Percentiles rank a stretch among this genome's conserved stretches.
These are phyloP conservation scores for Aphyosemion australe DNA, from an alignment of 2,113 vertebrate species.

Conservation along the genomic window DNA sequence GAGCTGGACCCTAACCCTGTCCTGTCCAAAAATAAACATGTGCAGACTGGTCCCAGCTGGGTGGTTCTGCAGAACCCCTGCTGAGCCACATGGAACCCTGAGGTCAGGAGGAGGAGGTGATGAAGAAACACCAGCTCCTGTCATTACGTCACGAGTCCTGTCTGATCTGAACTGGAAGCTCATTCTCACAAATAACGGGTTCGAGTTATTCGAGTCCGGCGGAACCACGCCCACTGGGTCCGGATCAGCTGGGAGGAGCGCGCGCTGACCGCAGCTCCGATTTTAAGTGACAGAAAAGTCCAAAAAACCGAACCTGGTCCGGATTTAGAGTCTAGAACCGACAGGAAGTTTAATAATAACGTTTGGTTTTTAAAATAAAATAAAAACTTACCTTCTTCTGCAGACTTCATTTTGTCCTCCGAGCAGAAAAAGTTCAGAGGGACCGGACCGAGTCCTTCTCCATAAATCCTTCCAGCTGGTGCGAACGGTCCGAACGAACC, in stretches of 20 bases:
- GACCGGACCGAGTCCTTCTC: slow-evolving; percentile 41
- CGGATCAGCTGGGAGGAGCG: slow-evolving; percentile 50
- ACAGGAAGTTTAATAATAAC: background rate
- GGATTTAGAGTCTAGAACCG: background rate
- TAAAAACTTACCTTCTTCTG: slow-evolving; percentile 76
- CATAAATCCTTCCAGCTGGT: slow-evolving; percentile 57
- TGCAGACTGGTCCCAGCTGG: slow-evolving; percentile 13
- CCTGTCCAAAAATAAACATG: slow-evolving; percentile 35
- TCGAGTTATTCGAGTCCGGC: background rate
- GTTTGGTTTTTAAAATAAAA: background rate
- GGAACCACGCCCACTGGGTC: slow-evolving; percentile 53
- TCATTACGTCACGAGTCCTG: slow-evolving; percentile 15
- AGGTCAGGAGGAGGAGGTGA: slow-evolving; percentile 22
- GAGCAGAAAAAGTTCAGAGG: slow-evolving; percentile 44
- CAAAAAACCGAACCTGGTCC: background rate
- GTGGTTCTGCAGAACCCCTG: slow-evolving; percentile 23
- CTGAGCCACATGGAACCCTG: slow-evolving; percentile 38
- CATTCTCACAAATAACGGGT: no score
- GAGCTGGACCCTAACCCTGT: no score
- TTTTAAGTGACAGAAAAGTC: background rate
- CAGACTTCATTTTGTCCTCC: slow-evolving; percentile 74
- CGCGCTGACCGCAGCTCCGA: no score
- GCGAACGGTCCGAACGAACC: background rate
- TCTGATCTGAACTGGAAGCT: no score
- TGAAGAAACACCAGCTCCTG: background rate